phyloP scores from a whole-genome alignment of 2,113 vertebrate species.

The Pyrgilauda ruficollis region DNA sequence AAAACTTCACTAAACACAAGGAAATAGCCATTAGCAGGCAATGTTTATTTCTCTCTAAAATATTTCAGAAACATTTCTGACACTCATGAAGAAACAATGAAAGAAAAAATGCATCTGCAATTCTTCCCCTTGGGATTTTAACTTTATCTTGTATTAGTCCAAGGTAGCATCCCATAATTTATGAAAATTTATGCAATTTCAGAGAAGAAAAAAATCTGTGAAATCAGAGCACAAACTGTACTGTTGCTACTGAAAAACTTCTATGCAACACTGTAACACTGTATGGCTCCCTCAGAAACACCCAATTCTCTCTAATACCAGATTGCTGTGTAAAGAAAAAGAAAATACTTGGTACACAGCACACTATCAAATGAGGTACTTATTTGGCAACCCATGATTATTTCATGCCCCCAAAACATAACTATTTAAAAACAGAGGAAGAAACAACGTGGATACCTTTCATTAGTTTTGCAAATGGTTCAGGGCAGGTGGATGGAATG shows the following conservation, averaged over 20 bases:
- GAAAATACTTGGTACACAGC: neutral
- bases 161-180: neutral
- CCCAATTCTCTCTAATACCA: neutral
- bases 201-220: neutral
- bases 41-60: neutral
- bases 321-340: neutral
- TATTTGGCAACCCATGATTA: neutral
- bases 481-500: constrained; percentile 94
- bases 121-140: neutral
- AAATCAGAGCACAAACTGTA: neutral
- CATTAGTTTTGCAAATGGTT: constrained; percentile 95
- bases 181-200: neutral
- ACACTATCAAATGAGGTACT: neutral
- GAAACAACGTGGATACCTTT: constrained; percentile 79
- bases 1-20: neutral
- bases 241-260: neutral
- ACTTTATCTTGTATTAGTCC: neutral
- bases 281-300: neutral
- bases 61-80: neutral
- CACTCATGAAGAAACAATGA: neutral
- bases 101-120: neutral
- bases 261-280: neutral
- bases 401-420: neutral
- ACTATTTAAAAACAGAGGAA: neutral
- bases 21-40: neutral